Evolutionary conservation across 2,113 vertebrate genomes (phyloP), one percentile per base, ranked within the genome.

Genomic region (Anoura caudifer): DNA sequence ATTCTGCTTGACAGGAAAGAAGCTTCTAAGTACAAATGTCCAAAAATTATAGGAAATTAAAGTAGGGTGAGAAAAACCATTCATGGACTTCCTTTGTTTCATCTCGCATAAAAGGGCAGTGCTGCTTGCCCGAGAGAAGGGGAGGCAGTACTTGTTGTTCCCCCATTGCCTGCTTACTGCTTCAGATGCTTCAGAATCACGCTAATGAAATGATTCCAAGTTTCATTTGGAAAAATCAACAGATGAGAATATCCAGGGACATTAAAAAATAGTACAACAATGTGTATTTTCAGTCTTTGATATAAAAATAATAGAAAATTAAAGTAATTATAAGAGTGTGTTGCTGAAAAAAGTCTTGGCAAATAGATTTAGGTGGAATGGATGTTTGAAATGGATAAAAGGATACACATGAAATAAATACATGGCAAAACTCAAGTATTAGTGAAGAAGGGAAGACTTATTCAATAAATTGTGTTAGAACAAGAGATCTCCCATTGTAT

Each of bases 1-100:
- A 77, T 88, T 84, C 59, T 96, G 20, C 38, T 92, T 87, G 52
- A 52, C 7, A 20, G 72, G 38, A 91, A 75, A 95, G 61, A 76
- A 88, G 14, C 41, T 95, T 91, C 81, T 90, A 94, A 95, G 59
- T 83, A 38, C 6, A 77, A 38, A 96, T 65, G 80, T 95, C 7
- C 17, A 69, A 84, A 95, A 77, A 47, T 67, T 61, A 33, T 59
- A 90, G 56, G 33, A 79, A 38, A 76, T 38, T n/a, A 47, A 89
- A 70, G 47, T 24, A 56, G n/a, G 54, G 15, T 28, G 52, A 86
- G 45, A 76, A 94, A 92, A 95, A 59, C 65, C 63, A 75, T 72
- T 47, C 16, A 4, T 3, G 43, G 69, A 67, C 31, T 50, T 36
- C 6, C 20, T 36, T 87, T 79, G 16, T 8, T 70, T 89, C 15